Evolutionary conservation across 2,797 vertebrate genomes (phyloP).

Genomic region (Atherinosoma microstoma): DNA sequence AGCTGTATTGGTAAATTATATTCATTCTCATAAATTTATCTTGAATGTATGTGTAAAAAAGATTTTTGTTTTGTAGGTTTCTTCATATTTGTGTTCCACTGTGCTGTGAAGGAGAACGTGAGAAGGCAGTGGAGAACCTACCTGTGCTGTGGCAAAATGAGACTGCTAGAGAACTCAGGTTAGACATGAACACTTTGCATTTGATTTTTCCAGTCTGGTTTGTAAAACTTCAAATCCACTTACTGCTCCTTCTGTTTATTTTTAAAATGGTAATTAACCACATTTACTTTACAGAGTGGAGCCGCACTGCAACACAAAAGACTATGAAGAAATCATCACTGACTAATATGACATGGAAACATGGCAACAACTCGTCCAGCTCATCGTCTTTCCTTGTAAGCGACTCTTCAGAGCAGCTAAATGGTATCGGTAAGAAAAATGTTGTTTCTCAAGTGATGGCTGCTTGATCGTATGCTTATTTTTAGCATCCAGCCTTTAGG

Average conservation of each 20-base stretch:
- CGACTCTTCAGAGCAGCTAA: constrained; percentile 81
- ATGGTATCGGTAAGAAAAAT: constrained; percentile 74
- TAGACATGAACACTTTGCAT: constrained; percentile 29
- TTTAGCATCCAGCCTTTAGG: not conserved
- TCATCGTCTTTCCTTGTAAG: constrained; percentile 85
- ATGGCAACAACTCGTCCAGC: constrained; percentile 87
- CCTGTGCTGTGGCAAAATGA: constrained; percentile 92
- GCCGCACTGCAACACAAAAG: constrained; percentile 92
- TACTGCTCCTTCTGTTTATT: not conserved
- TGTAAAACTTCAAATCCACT: not conserved
- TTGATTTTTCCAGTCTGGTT: not conserved
- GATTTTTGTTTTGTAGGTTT: constrained; percentile 83
- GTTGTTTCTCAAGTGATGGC: not conserved
- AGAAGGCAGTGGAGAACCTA: constrained; percentile 93
- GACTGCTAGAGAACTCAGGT: constrained; percentile 93
- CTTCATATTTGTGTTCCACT: constrained; percentile 97
- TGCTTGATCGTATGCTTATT: not conserved
- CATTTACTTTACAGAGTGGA: constrained; percentile 88
- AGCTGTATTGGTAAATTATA: not conserved
- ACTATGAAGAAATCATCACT: constrained; percentile 82
- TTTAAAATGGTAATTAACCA: not conserved
- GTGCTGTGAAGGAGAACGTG: constrained; percentile 93
- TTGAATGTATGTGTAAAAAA: not conserved
- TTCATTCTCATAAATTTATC: not conserved
- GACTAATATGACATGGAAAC: constrained; percentile 83